Evolutionary conservation across 2,888 invertebrate species (phyloP).

Genomic region (Caenorhabditis sp.): DNA sequence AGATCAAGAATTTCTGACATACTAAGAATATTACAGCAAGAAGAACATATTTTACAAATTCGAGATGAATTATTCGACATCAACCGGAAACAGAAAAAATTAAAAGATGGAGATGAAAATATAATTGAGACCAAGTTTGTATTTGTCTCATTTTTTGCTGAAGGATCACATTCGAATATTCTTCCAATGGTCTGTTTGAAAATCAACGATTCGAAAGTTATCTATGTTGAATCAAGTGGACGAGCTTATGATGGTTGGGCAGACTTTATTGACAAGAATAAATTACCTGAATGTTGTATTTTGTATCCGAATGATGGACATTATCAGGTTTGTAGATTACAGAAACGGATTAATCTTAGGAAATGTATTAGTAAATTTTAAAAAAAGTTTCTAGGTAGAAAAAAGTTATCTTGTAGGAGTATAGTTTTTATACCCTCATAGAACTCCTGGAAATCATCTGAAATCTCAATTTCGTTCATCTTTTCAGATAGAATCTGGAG

Average conservation of each 20-base stretch:
- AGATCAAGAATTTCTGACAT: neutral
- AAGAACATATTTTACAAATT: slow-evolving; percentile 34
- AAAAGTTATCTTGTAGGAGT: too few species aligned
- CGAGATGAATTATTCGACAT: slow-evolving; percentile 37
- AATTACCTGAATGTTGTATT: slow-evolving; percentile 39
- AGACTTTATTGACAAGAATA: slow-evolving; percentile 41
- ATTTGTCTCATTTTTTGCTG: slow-evolving; percentile 38
- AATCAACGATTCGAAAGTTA: slow-evolving; percentile 19
- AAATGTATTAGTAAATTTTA: too few species aligned
- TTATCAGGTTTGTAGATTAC: slow-evolving; percentile 38
- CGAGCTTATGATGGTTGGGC: slow-evolving; percentile 44
- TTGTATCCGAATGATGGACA: slow-evolving; percentile 31
- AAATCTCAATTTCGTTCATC: too few species aligned
- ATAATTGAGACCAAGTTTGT: slow-evolving; percentile 38
- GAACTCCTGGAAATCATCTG: too few species aligned
- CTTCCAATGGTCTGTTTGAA: slow-evolving; percentile 32
- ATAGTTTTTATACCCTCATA: too few species aligned
- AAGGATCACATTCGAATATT: slow-evolving; percentile 35
- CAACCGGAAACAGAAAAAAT: slow-evolving; percentile 26
- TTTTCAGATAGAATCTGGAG: slow-evolving; percentile 34
- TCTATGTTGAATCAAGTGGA: slow-evolving; percentile 37
- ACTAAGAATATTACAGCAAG: slow-evolving; percentile 19
- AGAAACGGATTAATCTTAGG: too few species aligned
- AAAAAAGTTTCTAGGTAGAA: too few species aligned
- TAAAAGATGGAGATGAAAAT: slow-evolving; percentile 31